A percentile compares a stretch with the other conserved stretches of the same genome.
phyloP scores from a whole-genome alignment of 2,888 invertebrate species.

The Andrena camellia region DNA sequence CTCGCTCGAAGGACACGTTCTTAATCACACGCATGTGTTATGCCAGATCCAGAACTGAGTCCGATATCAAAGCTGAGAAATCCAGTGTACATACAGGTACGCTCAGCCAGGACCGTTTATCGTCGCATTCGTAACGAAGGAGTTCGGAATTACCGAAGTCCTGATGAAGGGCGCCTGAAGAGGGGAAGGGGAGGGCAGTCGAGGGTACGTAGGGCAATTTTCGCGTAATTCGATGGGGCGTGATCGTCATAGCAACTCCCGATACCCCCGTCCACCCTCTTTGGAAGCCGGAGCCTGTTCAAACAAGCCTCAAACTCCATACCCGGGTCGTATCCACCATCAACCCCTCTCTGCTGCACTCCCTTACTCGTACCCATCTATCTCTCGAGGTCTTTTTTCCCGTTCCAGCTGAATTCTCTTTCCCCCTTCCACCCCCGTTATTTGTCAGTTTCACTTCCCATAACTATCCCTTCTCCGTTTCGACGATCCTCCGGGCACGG shows the following conservation, averaged over 20 bases:
- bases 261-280: slow-evolving; percentile 74
- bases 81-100: slow-evolving; percentile 51
- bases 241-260: slow-evolving; percentile 85
- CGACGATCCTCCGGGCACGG: slow-evolving; percentile 31
- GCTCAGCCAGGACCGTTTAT: slow-evolving; percentile 75
- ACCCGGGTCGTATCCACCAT: slow-evolving; percentile 57
- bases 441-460: slow-evolving; percentile 53
- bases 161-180: slow-evolving; percentile 68
- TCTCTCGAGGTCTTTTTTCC: slow-evolving; percentile 36
- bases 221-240: slow-evolving; percentile 84
- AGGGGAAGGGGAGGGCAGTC: slow-evolving; percentile 46
- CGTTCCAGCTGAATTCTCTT: slow-evolving; percentile 37
- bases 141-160: slow-evolving; percentile 75
- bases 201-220: slow-evolving; percentile 83
- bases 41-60: background rate
- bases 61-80: slow-evolving; percentile 41
- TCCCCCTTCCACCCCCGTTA: slow-evolving; percentile 31
- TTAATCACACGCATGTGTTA: background rate
- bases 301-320: slow-evolving; percentile 82
- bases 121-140: slow-evolving; percentile 77
- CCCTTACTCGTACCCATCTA: slow-evolving; percentile 38
- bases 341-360: slow-evolving; percentile 45
- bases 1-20: background rate
- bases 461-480: slow-evolving; percentile 44
- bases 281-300: slow-evolving; percentile 83